phyloP scores from a whole-genome alignment of 1,140 invertebrate genomes.

The Nylanderia fulva region DNA sequence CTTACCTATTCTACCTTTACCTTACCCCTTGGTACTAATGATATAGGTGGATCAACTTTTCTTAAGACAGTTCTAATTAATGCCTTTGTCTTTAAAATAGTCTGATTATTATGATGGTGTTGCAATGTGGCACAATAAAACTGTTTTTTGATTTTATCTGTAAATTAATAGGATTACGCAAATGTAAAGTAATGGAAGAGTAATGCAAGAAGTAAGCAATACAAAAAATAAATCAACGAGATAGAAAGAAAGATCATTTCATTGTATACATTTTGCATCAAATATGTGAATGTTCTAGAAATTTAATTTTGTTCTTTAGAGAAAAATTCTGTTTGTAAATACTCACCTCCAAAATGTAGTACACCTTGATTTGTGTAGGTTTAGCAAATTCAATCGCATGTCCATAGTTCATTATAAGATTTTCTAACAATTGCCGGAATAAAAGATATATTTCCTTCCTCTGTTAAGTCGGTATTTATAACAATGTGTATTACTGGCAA shows the following conservation, averaged over 20 bases:
- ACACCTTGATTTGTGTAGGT: conserved; percentile 42
- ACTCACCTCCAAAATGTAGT: conserved; percentile 64
- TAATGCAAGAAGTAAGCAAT: no score
- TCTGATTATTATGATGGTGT: neutral
- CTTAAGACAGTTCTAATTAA: conserved; percentile 29
- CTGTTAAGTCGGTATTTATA: conserved; percentile 71
- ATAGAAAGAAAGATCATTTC: no score
- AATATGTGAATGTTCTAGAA: neutral
- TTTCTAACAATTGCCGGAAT: conserved; percentile 64
- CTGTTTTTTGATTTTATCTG: conserved; percentile 17
- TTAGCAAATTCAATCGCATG: conserved; percentile 62
- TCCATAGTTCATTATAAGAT: conserved; percentile 66
- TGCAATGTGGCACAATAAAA: neutral
- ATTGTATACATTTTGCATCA: neutral
- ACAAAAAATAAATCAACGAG: no score
- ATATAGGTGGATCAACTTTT: conserved; percentile 52
- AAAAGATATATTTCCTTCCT: conserved; percentile 78
- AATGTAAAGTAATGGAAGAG: no score
- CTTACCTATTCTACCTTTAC: conserved; percentile 13
- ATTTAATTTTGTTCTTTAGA: conserved; percentile 1
- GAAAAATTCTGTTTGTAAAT: conserved; percentile 5
- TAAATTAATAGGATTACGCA: neutral
- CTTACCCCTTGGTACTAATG: neutral
- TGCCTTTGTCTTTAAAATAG: neutral
- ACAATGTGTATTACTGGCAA: conserved; percentile 46